Evolutionary conservation across 2,113 vertebrate genomes (phyloP).

Genomic region (Eolophus roseicapilla): DNA sequence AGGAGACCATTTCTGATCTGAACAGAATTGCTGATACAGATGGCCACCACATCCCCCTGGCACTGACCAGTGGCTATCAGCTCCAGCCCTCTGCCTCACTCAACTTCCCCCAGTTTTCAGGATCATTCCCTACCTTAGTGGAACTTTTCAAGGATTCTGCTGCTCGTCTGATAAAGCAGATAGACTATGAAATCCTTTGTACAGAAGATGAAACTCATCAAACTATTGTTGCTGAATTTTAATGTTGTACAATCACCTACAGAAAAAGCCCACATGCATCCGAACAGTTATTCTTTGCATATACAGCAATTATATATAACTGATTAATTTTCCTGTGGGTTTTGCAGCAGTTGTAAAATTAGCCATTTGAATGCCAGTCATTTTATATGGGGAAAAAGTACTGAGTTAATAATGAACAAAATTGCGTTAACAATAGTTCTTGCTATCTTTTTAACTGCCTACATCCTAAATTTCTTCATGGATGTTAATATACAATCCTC

Average conservation of each 20-base stretch:
- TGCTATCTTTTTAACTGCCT: neutral
- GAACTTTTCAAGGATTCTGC: neutral
- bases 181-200: neutral
- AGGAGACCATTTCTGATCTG: neutral
- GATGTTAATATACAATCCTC: neutral
- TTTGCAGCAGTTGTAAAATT: constrained; percentile 36
- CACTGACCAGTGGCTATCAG: neutral
- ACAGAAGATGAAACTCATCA: neutral
- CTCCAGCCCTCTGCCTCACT: neutral
- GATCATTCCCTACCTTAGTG: neutral
- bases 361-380: neutral
- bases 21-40: neutral
- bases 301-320: neutral
- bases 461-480: neutral
- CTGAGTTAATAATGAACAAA: constrained; percentile 20
- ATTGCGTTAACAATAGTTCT: neutral
- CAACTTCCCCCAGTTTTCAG: neutral
- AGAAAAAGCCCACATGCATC: neutral
- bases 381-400: neutral
- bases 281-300: neutral
- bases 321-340: neutral
- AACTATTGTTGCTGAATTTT: neutral
- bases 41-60: neutral
- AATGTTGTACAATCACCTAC: neutral
- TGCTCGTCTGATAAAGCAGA: neutral